These are phyloP conservation scores for Atherinosoma microstoma DNA, from an alignment of 2,797 vertebrate genomes.

Conservation along the genomic window DNA sequence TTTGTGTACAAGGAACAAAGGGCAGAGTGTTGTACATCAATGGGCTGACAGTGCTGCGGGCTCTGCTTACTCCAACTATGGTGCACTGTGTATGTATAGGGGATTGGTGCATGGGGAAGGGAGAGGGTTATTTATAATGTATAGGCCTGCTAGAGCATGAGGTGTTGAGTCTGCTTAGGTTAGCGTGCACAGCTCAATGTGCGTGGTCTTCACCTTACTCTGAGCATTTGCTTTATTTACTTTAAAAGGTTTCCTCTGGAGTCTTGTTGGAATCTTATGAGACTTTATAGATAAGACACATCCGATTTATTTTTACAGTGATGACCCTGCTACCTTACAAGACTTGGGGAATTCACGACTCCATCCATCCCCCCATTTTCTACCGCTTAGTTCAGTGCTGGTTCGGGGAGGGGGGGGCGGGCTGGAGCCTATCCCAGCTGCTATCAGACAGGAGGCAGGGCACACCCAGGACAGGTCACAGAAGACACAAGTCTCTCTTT, in stretches of 20 bases:
- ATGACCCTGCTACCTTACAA: constrained; percentile 54
- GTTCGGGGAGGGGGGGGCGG: no score
- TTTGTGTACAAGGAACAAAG: constrained; percentile 86
- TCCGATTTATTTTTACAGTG: constrained; percentile 61
- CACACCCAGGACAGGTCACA: neutral
- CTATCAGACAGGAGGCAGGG: no score
- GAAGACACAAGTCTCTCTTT: constrained; percentile 49
- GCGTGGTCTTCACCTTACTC: constrained; percentile 64
- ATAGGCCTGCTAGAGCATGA: constrained; percentile 75
- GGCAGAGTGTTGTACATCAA: constrained; percentile 85
- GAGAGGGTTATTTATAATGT: constrained; percentile 83
- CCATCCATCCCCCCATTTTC: neutral
- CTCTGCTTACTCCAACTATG: constrained; percentile 79
- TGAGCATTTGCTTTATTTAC: constrained; percentile 74
- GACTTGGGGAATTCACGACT: constrained; percentile 38
- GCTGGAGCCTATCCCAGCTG: no score
- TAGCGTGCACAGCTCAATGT: constrained; percentile 71
- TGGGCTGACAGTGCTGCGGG: constrained; percentile 79
- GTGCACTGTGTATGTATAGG: constrained; percentile 62
- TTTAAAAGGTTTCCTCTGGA: constrained; percentile 72
- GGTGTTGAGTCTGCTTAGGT: constrained; percentile 71
- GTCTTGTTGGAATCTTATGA: constrained; percentile 62
- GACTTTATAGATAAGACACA: constrained; percentile 52
- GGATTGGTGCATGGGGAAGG: constrained; percentile 58
- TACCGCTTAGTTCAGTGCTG: no score